Evolutionary conservation across 2,888 invertebrate genomes (phyloP), one percentile per base, ranked within the genome.

Genomic region (Leptinotarsa tumamoca): DNA sequence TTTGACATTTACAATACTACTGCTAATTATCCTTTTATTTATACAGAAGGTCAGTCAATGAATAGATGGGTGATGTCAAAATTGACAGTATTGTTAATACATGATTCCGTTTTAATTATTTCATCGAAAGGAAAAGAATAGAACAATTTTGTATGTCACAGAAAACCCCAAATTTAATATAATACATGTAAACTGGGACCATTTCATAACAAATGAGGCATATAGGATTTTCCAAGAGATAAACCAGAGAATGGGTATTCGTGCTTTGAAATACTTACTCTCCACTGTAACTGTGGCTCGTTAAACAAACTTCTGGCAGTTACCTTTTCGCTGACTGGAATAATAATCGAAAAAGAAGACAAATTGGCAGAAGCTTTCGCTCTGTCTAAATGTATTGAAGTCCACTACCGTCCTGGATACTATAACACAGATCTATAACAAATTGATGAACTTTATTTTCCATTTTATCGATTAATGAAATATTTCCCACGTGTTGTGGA

Each of bases 1-100:
- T 79, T 80, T 81, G 77, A 83, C 83, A 82, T 83, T 82, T 78
- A 83, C 78, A 75, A 76, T 79, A 81, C 82, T 82, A 82, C 80
- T 68, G 74, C 77, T 78, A 78, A 79, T 73, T 68, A 33, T 72
- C 72, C 61, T 75, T 74, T 76, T 72, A 74, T 75, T 78, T 78
- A 77, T 78, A 80, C 78, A 80, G 74, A 77, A 71, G 61, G 71
- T 78, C 73, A 75, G 73, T 56, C 56, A 66, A 68, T 68, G 68
- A 73, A 76, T 71, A 52, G 58, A 69, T 73, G 50, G 43, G 67
- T 58, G 43, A 72, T 27, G 43, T 43, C n/a, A 49, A 27, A 50
- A 63, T 67, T 43, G 43, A 33, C 43, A 43, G 43, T 43, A 43
- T 2, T 10, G 43, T 43, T 43, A 43, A 43, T 43, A 43, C 43